Base-by-base conservation (phyloP, 2,113 vertebrate species). In the Forbesichthys agassizii region DNA sequence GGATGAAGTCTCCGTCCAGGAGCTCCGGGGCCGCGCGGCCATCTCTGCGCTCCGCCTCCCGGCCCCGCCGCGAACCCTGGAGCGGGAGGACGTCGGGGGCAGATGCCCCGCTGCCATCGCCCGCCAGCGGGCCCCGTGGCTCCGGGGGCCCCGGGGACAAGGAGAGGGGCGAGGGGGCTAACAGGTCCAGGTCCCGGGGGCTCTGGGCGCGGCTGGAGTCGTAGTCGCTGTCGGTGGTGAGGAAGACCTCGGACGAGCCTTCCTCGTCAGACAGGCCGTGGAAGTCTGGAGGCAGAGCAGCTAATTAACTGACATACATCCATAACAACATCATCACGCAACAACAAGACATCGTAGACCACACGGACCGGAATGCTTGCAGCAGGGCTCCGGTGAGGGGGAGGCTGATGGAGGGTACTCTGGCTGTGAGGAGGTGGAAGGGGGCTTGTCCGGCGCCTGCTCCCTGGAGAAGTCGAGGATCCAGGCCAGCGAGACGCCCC, bases 1-100 rank as follows among this genome's bases (percentile, higher is more conserved):
- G 93, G 70, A 96, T 94, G 0, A 97, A 96, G 83, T 96, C 95
- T 0, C 94, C 95, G 87, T 96, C 95, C 0, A 96, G 95, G 71
- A 94, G 88, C 81, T 94, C 93, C 0, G 83, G 79, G 3, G 82
- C 78, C 64, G 0, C 66, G 58, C 9, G 80, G 11, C 0, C 78
- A 18, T 1, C 83, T 1, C 83, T 80, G 6, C 85, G 75, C 48
- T 88, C 85, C 0, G 57, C 0, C 61, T 87, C 72, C 0, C 85
- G 61, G 0, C 81, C 68, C 3, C 75, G 70, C 71, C 87, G 87
- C 0, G 78, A 86, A 53, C 95, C 94, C 0, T 94, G 93, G 33
- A 87, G 92, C 81, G 94, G 94, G 52, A 96, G 92, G 51, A 96
- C 95, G 0, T 96, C 95, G 0, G 95, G 96, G 2, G 94, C 91